Percentiles rank a stretch among this genome's conserved stretches.
These are phyloP conservation scores for Penaeus chinensis DNA, from an alignment of 1,140 invertebrate genomes.

Conservation along the genomic window DNA sequence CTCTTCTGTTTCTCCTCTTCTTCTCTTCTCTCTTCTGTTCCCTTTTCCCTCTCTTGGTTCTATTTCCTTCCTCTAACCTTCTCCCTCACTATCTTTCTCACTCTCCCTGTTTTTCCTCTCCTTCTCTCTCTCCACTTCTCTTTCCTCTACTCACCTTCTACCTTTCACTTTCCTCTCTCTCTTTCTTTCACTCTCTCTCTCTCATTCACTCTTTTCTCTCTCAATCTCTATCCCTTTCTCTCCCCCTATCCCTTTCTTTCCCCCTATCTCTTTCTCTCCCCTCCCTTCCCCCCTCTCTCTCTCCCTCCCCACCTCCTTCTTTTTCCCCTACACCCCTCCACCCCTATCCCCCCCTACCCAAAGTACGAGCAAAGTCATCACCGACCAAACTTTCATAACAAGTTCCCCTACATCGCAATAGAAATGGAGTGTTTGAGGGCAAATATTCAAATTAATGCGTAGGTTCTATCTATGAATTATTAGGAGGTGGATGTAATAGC, in stretches of 20 bases:
- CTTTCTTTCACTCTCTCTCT: background rate
- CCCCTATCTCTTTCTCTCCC: background rate
- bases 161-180: no score
- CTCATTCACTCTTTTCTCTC: background rate
- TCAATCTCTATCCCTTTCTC: background rate
- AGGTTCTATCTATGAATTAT: constrained; percentile 51
- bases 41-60: background rate
- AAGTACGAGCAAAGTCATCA: no score
- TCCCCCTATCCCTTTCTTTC: background rate
- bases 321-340: background rate
- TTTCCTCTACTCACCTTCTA: no score
- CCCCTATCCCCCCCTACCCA: background rate
- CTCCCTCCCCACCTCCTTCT: background rate
- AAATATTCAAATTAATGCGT: constrained; percentile 59
- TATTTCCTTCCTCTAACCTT: no score
- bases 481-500: constrained; percentile 5
- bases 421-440: constrained; percentile 51
- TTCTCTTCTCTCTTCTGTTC: background rate
- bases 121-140: no score
- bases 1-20: no score
- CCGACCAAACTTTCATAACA: constrained; percentile 32
- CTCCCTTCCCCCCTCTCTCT: no score
- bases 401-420: constrained; percentile 39
- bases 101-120: no score
- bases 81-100: no score